A percentile compares a stretch with the other conserved stretches of the same genome.
Evolutionary conservation across 2,113 vertebrate species (phyloP).

Genomic region (Rallus limicola): DNA sequence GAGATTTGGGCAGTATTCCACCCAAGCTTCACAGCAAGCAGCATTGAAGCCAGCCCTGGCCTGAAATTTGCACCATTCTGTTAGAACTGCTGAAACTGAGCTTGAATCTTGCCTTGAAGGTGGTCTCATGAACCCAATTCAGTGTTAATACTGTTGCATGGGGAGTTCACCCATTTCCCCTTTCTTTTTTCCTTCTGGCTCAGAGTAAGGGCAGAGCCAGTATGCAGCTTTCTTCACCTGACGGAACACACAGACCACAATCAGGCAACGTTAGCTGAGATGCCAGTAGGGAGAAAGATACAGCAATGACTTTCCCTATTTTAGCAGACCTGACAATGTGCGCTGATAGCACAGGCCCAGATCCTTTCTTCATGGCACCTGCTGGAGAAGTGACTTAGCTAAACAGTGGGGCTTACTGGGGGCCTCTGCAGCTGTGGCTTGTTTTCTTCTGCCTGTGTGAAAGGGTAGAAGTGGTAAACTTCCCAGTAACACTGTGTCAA

Average conservation of each 20-base stretch:
- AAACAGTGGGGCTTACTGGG: neutral
- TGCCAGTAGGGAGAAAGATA: neutral
- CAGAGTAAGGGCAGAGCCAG: neutral
- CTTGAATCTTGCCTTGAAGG: neutral
- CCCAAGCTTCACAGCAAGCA: neutral
- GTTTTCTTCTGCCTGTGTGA: neutral
- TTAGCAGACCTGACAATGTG: neutral
- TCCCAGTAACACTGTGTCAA: neutral
- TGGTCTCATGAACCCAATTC: neutral
- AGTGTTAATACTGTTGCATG: neutral
- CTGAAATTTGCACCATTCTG: neutral
- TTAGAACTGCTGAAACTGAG: neutral
- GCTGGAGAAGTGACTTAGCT: neutral
- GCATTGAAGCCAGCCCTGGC: neutral
- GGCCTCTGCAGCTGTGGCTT: neutral
- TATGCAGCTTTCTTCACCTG: neutral
- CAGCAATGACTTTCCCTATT: neutral
- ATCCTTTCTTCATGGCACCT: neutral
- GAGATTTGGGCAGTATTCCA: neutral
- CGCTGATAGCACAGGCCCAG: neutral
- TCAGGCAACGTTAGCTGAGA: neutral
- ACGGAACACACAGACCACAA: neutral
- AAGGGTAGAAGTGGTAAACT: neutral
- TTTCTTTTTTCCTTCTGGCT: neutral
- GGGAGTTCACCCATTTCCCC: neutral